Evolutionary conservation across 2,797 vertebrate species (phyloP), one percentile per base, ranked within the genome.

Genomic region (Acipenser oxyrinchus): DNA sequence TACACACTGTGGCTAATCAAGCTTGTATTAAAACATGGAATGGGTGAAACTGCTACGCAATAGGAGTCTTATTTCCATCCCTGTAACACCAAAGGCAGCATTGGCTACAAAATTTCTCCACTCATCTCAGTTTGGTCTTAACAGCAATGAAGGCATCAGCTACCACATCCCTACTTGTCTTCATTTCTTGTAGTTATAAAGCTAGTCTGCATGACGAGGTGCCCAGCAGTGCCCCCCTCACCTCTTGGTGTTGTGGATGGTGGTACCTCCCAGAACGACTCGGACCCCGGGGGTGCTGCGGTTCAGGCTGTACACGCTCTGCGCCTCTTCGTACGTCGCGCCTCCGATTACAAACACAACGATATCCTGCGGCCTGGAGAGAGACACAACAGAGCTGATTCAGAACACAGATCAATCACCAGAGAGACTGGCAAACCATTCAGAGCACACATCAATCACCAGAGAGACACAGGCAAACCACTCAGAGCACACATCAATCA

Each of bases 201-300:
- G 10, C 18, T 52, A 8, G 10, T 49, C 6, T 62, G 67, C 15
- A 23, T 12, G 7, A 8, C 53, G n/a, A 51, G 59, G 23, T 48
- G n/a, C 13, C 13, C 15, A 51, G 60, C 6, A 48, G 11, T 13
- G 23, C 23, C 18, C 51, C 48, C 49, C 64, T 74, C 75, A 97
- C 96, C 95, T 97, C 74, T 84, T 92, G 0, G 94, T 96, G 83
- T 97, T 98, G 84, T 97, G 96, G 65, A 99, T 85, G 0, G 80
- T 86, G 68, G 91, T 98, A 1, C 96, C 96, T 0, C 95, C 95
- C 48, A 99, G 86, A 0, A 99, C 93, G 0, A 95, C 85, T 3
- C 96, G 89, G 18, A 98, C 93, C 0, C 96, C 96, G 0, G 94
- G 91, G 12, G 89, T 92, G 73, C 77, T 88, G 8, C 94, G 93